These are phyloP conservation scores for Campoletis raptor DNA, from an alignment of 2,888 invertebrate species.

Conservation along the genomic window DNA sequence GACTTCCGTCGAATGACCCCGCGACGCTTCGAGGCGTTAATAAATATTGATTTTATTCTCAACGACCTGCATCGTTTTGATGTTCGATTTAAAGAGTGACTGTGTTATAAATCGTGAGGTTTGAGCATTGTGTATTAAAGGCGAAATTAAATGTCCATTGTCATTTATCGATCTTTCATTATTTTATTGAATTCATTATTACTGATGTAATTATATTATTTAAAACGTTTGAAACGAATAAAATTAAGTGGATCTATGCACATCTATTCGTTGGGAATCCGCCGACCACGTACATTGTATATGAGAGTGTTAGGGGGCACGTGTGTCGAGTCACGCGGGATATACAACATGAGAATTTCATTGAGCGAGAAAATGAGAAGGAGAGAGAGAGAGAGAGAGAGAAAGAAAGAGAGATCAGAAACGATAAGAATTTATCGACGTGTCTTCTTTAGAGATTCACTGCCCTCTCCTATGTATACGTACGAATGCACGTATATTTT, in stretches of 20 bases:
- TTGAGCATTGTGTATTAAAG: neutral
- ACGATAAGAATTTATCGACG: constrained; percentile 54
- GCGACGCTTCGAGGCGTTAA: constrained; percentile 66
- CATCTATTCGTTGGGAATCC: constrained; percentile 23
- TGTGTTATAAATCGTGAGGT: neutral
- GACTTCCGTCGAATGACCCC: constrained; percentile 81
- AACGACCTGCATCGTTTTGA: constrained; percentile 39
- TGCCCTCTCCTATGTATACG: neutral
- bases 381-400: neutral
- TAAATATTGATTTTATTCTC: constrained; percentile 75
- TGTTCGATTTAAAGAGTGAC: neutral
- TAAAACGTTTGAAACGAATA: neutral
- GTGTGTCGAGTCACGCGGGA: constrained; percentile 47
- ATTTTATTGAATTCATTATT: neutral
- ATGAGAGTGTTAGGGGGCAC: constrained; percentile 21
- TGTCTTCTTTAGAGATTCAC: constrained; percentile 35
- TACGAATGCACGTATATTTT: neutral
- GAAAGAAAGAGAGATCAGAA: neutral
- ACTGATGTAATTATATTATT: neutral
- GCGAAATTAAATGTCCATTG: neutral
- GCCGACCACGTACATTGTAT: constrained; percentile 8
- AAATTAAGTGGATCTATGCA: constrained; percentile 22
- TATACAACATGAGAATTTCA: constrained; percentile 45
- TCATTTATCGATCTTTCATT: neutral
- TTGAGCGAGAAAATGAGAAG: neutral